Evolutionary conservation across 1,140 invertebrate genomes (phyloP).

Genomic region (Apocrypta bakeri): DNA sequence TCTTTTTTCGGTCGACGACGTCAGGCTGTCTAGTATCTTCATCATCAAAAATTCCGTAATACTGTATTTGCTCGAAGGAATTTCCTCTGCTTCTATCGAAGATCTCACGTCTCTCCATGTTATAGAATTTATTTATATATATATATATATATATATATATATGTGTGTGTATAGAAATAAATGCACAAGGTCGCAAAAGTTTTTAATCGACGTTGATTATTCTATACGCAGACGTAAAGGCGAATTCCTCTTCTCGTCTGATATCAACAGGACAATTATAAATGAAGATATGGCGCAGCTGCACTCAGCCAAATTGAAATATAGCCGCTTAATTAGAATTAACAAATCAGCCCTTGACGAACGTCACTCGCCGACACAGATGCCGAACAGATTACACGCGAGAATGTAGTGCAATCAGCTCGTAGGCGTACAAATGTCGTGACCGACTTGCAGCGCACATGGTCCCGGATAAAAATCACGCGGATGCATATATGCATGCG

Average conservation of each 20-base stretch:
- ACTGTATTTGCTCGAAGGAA: too few relatives aligned
- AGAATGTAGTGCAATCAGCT: not conserved
- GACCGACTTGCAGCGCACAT: slow-evolving; percentile 18
- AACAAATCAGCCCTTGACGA: slow-evolving; percentile 27
- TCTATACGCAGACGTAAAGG: too few relatives aligned
- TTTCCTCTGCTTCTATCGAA: too few relatives aligned
- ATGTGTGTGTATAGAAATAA: too few relatives aligned
- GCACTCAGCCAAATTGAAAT: not conserved
- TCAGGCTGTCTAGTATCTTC: not conserved
- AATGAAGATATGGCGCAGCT: not conserved
- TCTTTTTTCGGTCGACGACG: slow-evolving; percentile 16
- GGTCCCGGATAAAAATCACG: slow-evolving; percentile 19
- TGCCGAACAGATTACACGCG: not conserved
- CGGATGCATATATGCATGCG: not conserved
- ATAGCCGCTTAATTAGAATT: slow-evolving; percentile 14
- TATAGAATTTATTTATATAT: too few relatives aligned
- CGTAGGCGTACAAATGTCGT: slow-evolving; percentile 25
- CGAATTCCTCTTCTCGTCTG: not conserved
- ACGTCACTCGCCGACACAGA: slow-evolving; percentile 21
- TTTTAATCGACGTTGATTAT: too few relatives aligned
- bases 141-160: too few relatives aligned
- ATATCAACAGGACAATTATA: not conserved
- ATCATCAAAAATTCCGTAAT: too few relatives aligned
- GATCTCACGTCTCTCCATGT: too few relatives aligned
- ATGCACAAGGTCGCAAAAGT: too few relatives aligned